A percentile compares a stretch with the other conserved stretches of the same genome.
Conservation (phyloP, 1,140 invertebrate species). For the Dolichoris vasculosae region DNA sequence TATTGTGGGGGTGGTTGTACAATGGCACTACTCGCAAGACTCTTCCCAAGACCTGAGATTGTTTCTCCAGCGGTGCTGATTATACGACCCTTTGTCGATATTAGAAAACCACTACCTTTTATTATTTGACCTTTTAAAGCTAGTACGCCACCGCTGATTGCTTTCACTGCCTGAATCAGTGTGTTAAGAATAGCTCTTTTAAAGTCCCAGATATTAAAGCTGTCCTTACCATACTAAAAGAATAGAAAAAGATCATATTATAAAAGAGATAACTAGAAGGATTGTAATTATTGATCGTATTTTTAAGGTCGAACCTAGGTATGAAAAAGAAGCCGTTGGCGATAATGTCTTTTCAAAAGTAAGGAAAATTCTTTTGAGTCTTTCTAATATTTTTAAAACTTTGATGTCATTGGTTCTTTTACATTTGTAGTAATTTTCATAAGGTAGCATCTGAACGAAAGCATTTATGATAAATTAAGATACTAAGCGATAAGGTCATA, state of each 20-base stretch:
- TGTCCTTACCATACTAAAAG: constrained; percentile 53
- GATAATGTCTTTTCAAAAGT: too few species aligned
- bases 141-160: constrained; percentile 87
- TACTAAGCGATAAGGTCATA: too few species aligned
- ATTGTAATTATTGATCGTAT: too few species aligned
- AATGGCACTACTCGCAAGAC: constrained; percentile 82
- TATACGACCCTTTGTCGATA: constrained; percentile 83
- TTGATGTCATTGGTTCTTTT: too few species aligned
- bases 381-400: too few species aligned
- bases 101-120: constrained; percentile 85
- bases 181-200: constrained; percentile 88
- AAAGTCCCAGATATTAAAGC: constrained; percentile 83
- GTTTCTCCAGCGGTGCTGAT: constrained; percentile 83
- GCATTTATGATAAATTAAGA: too few species aligned
- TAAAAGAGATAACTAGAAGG: neutral
- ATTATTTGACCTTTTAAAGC: constrained; percentile 89
- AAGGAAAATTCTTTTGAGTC: too few species aligned
- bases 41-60: constrained; percentile 84
- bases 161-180: constrained; percentile 87
- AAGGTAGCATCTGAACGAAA: too few species aligned
- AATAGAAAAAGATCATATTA: neutral
- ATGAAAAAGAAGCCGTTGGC: too few species aligned
- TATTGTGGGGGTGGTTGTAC: constrained; percentile 71
- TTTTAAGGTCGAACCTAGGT: too few species aligned
- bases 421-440: too few species aligned